phyloP scores from a whole-genome alignment of 2,888 invertebrate genomes.

The Muscina levida region DNA sequence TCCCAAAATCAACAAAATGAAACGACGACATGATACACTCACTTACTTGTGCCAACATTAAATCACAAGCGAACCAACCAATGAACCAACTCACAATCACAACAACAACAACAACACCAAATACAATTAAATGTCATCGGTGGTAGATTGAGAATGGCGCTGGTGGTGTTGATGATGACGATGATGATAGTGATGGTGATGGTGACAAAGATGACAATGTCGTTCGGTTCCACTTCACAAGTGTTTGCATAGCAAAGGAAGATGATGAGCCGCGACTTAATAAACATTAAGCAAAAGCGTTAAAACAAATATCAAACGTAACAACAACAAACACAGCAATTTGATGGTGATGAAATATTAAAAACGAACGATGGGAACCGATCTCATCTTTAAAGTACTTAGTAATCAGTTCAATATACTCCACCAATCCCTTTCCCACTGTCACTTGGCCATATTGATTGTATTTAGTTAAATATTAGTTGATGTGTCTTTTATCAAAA shows the following conservation, averaged over 20 bases:
- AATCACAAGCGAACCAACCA: no score
- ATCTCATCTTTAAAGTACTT: slow-evolving; percentile 33
- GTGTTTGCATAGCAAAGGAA: slow-evolving; percentile 16
- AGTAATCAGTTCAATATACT: slow-evolving; percentile 42
- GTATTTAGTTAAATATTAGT: slow-evolving; percentile 55
- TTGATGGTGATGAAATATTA: slow-evolving; percentile 57
- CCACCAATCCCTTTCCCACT: neutral
- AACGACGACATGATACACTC: slow-evolving; percentile 12
- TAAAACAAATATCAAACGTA: slow-evolving; percentile 30
- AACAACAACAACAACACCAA: no score
- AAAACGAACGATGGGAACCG: slow-evolving; percentile 18
- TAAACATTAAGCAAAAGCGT: slow-evolving; percentile 51
- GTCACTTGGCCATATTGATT: slow-evolving; percentile 36
- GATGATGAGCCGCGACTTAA: slow-evolving; percentile 45
- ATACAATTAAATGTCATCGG: no score
- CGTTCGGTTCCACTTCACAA: neutral
- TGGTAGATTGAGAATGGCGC: slow-evolving; percentile 15
- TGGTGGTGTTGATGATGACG: slow-evolving; percentile 24
- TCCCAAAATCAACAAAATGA: slow-evolving; percentile 11
- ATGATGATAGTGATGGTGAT: slow-evolving; percentile 32
- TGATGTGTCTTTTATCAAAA: slow-evolving; percentile 44
- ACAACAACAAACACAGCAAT: slow-evolving; percentile 4
- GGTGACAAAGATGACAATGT: slow-evolving; percentile 9
- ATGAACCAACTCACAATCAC: no score
- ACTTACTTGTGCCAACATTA: neutral